A percentile compares a stretch with the other conserved stretches of the same genome.
Evolutionary conservation across 2,888 invertebrate species (phyloP).

Genomic region (Diogma glabrata): DNA sequence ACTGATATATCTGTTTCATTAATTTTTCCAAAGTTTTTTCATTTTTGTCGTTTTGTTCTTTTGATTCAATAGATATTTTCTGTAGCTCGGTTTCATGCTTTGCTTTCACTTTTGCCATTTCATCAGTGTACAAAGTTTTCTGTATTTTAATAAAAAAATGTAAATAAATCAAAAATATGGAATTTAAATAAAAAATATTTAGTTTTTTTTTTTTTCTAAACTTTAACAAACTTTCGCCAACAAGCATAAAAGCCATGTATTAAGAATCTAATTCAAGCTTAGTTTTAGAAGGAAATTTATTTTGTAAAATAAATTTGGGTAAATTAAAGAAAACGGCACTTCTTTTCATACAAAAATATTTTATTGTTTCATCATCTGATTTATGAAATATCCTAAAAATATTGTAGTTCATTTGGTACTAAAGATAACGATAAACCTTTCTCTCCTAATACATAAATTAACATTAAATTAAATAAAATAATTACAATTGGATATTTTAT

Average conservation of each 20-base stretch:
- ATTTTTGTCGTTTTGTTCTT: constrained; percentile 24
- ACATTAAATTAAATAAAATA: constrained; percentile 23
- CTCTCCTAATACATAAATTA: neutral
- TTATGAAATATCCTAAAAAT: neutral
- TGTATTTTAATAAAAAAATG: constrained; percentile 16
- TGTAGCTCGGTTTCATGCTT: constrained; percentile 32
- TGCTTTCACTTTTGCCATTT: constrained; percentile 31
- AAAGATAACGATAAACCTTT: neutral
- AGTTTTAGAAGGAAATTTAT: too few relatives aligned
- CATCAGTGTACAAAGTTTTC: constrained; percentile 33
- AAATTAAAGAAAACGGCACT: too few relatives aligned
- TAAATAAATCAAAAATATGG: too few relatives aligned
- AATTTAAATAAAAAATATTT: too few relatives aligned
- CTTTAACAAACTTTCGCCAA: too few relatives aligned
- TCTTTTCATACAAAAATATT: too few relatives aligned
- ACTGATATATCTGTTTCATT: constrained; percentile 29
- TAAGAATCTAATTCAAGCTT: too few relatives aligned
- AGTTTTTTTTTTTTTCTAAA: too few relatives aligned
- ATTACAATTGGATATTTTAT: constrained; percentile 26
- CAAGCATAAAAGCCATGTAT: too few relatives aligned
- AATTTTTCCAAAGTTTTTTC: constrained; percentile 31
- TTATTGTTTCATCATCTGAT: too few relatives aligned
- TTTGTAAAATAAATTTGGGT: too few relatives aligned
- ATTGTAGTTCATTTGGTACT: constrained; percentile 1
- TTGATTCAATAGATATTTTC: constrained; percentile 24